phyloP scores from a whole-genome alignment of 1,140 invertebrate species.

The Amyelois transitella region DNA sequence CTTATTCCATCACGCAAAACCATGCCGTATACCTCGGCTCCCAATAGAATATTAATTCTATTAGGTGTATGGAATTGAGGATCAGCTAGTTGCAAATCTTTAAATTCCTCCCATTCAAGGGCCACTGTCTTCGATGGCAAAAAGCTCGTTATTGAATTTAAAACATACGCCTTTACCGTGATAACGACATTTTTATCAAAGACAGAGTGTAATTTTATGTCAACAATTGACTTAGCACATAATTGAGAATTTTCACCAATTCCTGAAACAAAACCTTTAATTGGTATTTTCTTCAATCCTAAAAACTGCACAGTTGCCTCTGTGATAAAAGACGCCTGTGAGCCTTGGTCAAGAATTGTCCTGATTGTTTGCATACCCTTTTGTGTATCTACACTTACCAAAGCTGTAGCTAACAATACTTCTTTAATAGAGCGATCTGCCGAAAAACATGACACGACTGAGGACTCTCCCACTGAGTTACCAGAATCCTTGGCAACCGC shows the following conservation, averaged over 20 bases:
- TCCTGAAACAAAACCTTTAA: slow-evolving; percentile 3
- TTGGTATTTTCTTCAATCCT: slow-evolving; percentile 5
- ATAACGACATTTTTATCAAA: slow-evolving; percentile 7
- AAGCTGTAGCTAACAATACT: slow-evolving; percentile 22
- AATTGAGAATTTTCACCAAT: slow-evolving; percentile 7
- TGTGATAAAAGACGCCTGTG: slow-evolving; percentile 21
- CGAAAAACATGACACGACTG: slow-evolving; percentile 9
- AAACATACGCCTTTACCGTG: slow-evolving; percentile 15
- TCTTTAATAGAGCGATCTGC: slow-evolving; percentile 8
- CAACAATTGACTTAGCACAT: slow-evolving; percentile 1
- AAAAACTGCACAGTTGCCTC: slow-evolving; percentile 15
- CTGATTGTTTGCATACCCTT: slow-evolving; percentile 6
- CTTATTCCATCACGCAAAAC: slow-evolving; percentile 1
- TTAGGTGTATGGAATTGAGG: slow-evolving; percentile 1
- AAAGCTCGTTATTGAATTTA: slow-evolving; percentile 14
- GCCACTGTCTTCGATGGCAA: slow-evolving; percentile 8
- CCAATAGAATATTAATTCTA: slow-evolving; percentile 6
- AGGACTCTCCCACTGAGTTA: neutral
- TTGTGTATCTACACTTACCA: slow-evolving; percentile 15
- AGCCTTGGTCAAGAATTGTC: slow-evolving; percentile 21
- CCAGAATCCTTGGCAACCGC: neutral
- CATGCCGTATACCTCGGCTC: slow-evolving; percentile 5
- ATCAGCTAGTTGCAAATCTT: slow-evolving; percentile 10
- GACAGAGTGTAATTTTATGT: slow-evolving; percentile 1
- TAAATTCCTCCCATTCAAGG: slow-evolving; percentile 4